Conservation (phyloP, 2,888 invertebrate genomes). For the Lithophane leautieri region DNA sequence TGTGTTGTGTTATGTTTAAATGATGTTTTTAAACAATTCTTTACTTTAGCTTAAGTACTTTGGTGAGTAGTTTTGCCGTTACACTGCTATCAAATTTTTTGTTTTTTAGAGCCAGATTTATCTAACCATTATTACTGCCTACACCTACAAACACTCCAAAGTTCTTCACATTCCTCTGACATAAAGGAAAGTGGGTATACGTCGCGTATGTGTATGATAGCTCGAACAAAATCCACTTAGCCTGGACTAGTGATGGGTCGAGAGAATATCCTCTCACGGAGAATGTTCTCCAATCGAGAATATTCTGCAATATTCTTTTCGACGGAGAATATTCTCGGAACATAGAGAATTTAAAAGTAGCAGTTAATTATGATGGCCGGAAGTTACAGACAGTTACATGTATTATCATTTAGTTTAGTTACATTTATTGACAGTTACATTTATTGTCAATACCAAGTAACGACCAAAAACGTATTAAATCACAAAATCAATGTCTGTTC, state of each 20-base stretch:
- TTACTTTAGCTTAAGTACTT: no score
- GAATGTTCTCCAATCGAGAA: neutral
- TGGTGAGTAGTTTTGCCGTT: neutral
- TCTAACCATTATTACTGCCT: constrained; percentile 10
- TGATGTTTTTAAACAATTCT: no score
- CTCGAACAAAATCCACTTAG: constrained; percentile 57
- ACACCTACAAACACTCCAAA: constrained; percentile 35
- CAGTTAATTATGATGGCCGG: no score
- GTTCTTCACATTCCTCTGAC: constrained; percentile 31
- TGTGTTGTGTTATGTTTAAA: no score
- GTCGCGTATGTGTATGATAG: constrained; percentile 18
- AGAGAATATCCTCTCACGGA: neutral
- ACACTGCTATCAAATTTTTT: neutral
- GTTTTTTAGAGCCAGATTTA: neutral
- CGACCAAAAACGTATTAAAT: neutral
- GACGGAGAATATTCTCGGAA: neutral
- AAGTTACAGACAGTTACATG: no score
- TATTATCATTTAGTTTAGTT: no score
- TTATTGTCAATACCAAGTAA: no score
- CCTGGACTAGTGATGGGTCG: neutral
- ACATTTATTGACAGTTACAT: no score
- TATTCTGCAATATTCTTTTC: neutral
- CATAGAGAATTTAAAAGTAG: neutral
- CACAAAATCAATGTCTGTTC: neutral
- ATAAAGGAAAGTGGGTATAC: constrained; percentile 41